Conservation (phyloP, 2,888 invertebrate genomes). For the Cataglyphis albicans region DNA sequence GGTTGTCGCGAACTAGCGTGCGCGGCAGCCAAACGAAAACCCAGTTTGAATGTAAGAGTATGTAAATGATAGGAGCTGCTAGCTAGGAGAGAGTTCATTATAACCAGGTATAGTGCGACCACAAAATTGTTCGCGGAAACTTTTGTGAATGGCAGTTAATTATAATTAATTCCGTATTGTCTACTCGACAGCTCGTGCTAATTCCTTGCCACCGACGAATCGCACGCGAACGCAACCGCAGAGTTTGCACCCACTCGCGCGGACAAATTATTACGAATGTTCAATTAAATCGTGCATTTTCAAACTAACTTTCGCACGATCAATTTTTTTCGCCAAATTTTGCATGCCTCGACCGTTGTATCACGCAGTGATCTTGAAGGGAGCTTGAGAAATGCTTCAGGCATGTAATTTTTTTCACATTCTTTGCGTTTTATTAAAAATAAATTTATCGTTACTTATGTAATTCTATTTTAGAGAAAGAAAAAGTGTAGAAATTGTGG, state of each 20-base stretch:
- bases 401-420: slow-evolving; percentile 3
- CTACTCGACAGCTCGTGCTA: slow-evolving; percentile 66
- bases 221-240: slow-evolving; percentile 59
- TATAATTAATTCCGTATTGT: slow-evolving; percentile 84
- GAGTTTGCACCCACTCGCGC: slow-evolving; percentile 58
- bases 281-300: slow-evolving; percentile 52
- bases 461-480: not conserved
- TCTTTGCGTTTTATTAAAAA: not conserved
- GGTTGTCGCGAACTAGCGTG: slow-evolving; percentile 58
- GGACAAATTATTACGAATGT: slow-evolving; percentile 53
- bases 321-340: slow-evolving; percentile 34
- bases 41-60: slow-evolving; percentile 67
- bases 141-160: slow-evolving; percentile 82
- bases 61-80: slow-evolving; percentile 72
- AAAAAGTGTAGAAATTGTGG: not conserved
- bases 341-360: slow-evolving; percentile 6
- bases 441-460: not conserved
- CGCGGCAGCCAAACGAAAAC: slow-evolving; percentile 52
- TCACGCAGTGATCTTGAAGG: not conserved
- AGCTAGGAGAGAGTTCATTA: slow-evolving; percentile 70
- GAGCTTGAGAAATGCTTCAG: slow-evolving; percentile 7
- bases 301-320: slow-evolving; percentile 17
- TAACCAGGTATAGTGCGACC: slow-evolving; percentile 62
- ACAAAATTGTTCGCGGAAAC: slow-evolving; percentile 75
- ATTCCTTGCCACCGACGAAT: slow-evolving; percentile 60